phyloP scores from a whole-genome alignment of 2,797 vertebrate genomes.

The Epinephelus malabaricus region DNA sequence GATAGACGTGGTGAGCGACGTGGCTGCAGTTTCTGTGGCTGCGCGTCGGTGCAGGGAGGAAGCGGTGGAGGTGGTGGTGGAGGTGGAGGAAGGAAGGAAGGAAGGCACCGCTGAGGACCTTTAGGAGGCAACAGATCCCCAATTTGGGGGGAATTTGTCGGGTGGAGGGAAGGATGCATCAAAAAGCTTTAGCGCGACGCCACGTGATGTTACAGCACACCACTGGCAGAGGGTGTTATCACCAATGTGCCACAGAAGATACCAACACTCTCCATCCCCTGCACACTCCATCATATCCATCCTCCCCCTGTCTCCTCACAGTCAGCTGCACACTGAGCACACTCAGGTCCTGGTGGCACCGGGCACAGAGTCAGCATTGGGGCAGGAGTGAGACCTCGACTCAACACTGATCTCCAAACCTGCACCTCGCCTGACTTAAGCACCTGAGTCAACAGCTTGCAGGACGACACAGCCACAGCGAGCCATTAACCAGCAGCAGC shows the following conservation, averaged over 20 bases:
- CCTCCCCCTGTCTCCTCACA: conserved; percentile 10
- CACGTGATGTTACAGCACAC: conserved; percentile 16
- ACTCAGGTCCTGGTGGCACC: conserved; percentile 16
- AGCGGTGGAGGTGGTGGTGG: conserved; percentile 6
- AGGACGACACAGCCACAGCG: conserved; percentile 8
- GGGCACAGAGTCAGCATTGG: background rate
- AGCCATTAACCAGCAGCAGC: background rate
- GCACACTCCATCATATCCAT: background rate
- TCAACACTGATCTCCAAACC: conserved; percentile 44
- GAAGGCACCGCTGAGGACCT: conserved; percentile 17
- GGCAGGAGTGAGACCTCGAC: background rate
- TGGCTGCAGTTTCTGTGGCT: conserved; percentile 35
- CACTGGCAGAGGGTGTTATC: conserved; percentile 2
- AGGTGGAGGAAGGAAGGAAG: background rate
- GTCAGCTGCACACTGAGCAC: conserved; percentile 31
- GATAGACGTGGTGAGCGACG: conserved; percentile 54
- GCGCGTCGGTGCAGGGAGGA: conserved; percentile 24
- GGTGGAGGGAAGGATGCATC: background rate
- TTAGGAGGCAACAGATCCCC: conserved; percentile 10
- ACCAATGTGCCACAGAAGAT: conserved; percentile 20
- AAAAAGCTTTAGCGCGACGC: conserved; percentile 23
- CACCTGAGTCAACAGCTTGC: conserved; percentile 59
- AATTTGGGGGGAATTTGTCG: conserved; percentile 1
- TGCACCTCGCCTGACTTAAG: conserved; percentile 58
- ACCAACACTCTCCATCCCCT: conserved; percentile 20